Percentiles rank a stretch among this genome's conserved stretches.
phyloP scores from a whole-genome alignment of 2,888 invertebrate genomes.

The Drosophila histrio region DNA sequence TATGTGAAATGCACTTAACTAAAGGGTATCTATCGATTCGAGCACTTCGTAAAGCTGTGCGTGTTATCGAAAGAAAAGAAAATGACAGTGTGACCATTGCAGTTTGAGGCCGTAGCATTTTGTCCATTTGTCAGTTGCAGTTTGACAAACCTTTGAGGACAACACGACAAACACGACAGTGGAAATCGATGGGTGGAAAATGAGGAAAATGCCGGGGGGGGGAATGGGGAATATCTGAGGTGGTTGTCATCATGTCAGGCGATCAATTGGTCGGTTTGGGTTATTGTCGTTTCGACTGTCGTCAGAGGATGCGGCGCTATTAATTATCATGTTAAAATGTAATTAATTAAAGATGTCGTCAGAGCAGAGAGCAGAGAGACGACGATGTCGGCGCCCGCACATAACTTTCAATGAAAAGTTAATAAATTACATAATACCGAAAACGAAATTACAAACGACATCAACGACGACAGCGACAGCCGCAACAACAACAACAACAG shows the following conservation, averaged over 20 bases:
- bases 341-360: slow-evolving; percentile 79
- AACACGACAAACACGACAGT: too few species aligned
- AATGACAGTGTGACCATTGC: background rate
- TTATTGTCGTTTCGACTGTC: slow-evolving; percentile 37
- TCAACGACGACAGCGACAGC: slow-evolving; percentile 60
- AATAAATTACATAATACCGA: slow-evolving; percentile 77
- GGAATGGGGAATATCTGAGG: background rate
- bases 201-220: background rate
- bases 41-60: background rate
- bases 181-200: too few species aligned
- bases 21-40: background rate
- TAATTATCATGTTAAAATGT: slow-evolving; percentile 78
- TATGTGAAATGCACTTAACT: background rate
- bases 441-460: slow-evolving; percentile 76
- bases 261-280: slow-evolving; percentile 49
- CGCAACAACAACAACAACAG: slow-evolving; percentile 29
- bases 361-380: slow-evolving; percentile 20
- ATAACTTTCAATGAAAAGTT: slow-evolving; percentile 79
- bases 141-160: slow-evolving; percentile 18
- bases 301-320: slow-evolving; percentile 62
- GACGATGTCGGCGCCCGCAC: slow-evolving; percentile 57
- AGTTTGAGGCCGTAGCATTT: background rate
- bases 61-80: slow-evolving; percentile 21
- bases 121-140: slow-evolving; percentile 1
- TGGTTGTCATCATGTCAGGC: slow-evolving; percentile 36